A percentile compares a stretch with the other conserved stretches of the same genome.
Evolutionary conservation across 2,888 invertebrate genomes (phyloP).

Genomic region (Oxyteleia sp.): DNA sequence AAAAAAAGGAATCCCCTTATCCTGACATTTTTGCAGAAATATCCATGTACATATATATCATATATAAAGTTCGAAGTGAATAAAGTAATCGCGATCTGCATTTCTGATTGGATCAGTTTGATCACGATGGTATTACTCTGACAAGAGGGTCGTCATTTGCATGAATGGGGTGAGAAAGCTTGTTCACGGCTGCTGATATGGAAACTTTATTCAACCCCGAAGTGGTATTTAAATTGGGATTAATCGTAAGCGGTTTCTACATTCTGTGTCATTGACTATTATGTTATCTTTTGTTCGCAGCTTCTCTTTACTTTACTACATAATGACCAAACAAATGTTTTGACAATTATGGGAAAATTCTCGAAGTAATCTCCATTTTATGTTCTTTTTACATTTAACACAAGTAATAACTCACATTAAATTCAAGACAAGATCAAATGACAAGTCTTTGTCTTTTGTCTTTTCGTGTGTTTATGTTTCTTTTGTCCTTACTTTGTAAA

Average conservation of each 20-base stretch:
- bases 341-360: neutral
- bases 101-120: conserved; percentile 83
- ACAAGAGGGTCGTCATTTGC: conserved; percentile 79
- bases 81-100: conserved; percentile 80
- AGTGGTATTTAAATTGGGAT: conserved; percentile 78
- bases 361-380: no score
- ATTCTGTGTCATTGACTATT: conserved; percentile 65
- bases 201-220: conserved; percentile 69
- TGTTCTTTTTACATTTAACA: no score
- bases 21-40: conserved; percentile 53
- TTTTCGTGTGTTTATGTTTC: no score
- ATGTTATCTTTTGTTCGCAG: conserved; percentile 54
- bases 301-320: conserved; percentile 13
- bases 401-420: no score
- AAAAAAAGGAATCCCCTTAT: conserved; percentile 77
- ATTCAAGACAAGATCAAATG: no score
- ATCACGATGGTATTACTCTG: conserved; percentile 66
- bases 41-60: conserved; percentile 46
- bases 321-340: neutral
- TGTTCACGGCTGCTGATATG: conserved; percentile 60
- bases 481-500: no score
- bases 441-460: no score
- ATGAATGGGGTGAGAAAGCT: conserved; percentile 74
- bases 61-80: no score
- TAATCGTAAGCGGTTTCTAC: conserved; percentile 71